Percentiles rank a stretch among this genome's conserved stretches.
Conservation (phyloP, 1,140 invertebrate species). For the Trichonephila inaurata region DNA sequence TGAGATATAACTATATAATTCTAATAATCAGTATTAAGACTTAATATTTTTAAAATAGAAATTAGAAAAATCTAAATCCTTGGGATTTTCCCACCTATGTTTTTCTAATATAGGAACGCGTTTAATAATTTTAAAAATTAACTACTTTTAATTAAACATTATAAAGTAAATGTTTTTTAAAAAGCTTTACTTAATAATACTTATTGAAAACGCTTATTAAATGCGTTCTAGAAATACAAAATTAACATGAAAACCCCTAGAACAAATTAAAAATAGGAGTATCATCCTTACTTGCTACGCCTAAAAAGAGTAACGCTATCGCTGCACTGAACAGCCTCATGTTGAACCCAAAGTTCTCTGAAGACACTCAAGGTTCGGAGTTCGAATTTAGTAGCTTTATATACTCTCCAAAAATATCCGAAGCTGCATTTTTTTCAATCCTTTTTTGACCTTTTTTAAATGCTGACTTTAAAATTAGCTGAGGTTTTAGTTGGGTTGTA, state of each 20-base stretch:
- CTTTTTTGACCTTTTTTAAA: background rate
- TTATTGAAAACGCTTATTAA: no score
- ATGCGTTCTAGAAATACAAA: no score
- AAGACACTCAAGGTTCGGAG: background rate
- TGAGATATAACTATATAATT: no score
- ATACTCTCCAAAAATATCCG: background rate
- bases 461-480: conserved; percentile 3
- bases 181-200: no score
- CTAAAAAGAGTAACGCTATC: background rate
- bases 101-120: no score
- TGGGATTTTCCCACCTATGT: no score
- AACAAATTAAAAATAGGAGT: background rate
- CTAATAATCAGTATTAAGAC: no score
- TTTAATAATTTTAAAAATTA: no score
- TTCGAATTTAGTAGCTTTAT: background rate
- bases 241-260: background rate
- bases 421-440: background rate
- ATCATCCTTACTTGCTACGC: background rate
- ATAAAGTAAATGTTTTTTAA: no score
- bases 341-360: background rate
- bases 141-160: no score
- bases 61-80: no score
- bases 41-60: no score
- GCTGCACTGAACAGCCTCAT: conserved; percentile 30
- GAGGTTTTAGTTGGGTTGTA: background rate